Evolutionary conservation across 2,113 vertebrate genomes (phyloP).

Genomic region (Nannobrachium achirus): DNA sequence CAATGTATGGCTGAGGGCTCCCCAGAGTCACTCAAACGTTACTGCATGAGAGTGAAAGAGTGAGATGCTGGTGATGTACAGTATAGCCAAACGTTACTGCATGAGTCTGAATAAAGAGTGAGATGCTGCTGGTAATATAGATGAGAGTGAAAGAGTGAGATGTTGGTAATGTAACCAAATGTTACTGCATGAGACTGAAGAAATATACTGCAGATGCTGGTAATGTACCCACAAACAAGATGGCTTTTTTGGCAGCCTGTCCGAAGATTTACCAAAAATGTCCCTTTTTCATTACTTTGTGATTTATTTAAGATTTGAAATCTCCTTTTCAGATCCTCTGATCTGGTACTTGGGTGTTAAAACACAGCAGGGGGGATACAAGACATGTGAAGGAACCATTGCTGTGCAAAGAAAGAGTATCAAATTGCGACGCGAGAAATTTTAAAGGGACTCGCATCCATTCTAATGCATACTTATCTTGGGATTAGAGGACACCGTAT

Average conservation of each 20-base stretch:
- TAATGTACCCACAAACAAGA: not conserved
- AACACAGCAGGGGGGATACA: constrained; percentile 34
- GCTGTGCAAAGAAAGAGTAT: constrained; percentile 27
- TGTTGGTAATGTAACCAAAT: not conserved
- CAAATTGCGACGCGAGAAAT: constrained; percentile 58
- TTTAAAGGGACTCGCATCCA: constrained; percentile 56
- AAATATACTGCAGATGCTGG: not conserved
- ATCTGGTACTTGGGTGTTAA: constrained; percentile 49
- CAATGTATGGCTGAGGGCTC: constrained; percentile 25
- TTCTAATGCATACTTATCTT: constrained; percentile 59
- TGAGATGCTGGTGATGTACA: constrained; percentile 9
- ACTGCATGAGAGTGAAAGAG: constrained; percentile 15
- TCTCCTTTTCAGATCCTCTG: constrained; percentile 49
- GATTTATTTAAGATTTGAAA: constrained; percentile 44
- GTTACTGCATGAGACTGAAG: too few relatives aligned
- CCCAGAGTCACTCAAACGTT: constrained; percentile 41
- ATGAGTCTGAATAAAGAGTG: not conserved
- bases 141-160: constrained; percentile 19
- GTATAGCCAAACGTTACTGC: too few relatives aligned
- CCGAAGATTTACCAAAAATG: constrained; percentile 23
- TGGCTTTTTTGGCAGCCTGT: constrained; percentile 18
- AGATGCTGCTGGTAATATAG: not conserved
- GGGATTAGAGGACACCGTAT: constrained; percentile 60
- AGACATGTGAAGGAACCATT: constrained; percentile 48
- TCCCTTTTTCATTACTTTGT: constrained; percentile 42